These are phyloP conservation scores for Agrotis exclamationis DNA, from an alignment of 2,888 invertebrate genomes.

Conservation along the genomic window DNA sequence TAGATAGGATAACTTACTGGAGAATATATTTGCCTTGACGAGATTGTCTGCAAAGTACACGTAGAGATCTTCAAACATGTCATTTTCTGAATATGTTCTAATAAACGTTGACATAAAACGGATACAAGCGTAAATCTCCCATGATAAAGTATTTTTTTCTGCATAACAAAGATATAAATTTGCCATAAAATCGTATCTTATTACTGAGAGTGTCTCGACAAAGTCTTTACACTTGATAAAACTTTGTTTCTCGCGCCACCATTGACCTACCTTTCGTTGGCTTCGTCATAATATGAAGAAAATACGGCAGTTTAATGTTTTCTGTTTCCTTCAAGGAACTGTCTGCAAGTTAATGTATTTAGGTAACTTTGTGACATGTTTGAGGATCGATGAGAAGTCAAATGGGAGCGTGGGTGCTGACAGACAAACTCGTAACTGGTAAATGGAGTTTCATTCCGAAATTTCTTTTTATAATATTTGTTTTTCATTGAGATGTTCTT, in stretches of 20 bases:
- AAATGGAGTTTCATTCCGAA: not conserved
- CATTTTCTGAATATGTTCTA: slow-evolving; percentile 51
- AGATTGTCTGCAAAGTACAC: slow-evolving; percentile 42
- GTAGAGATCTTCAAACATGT: slow-evolving; percentile 37
- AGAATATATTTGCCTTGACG: slow-evolving; percentile 14
- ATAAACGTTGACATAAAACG: slow-evolving; percentile 61
- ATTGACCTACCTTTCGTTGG: slow-evolving; percentile 55
- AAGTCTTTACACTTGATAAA: slow-evolving; percentile 80
- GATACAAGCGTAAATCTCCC: slow-evolving; percentile 50
- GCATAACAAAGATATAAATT: slow-evolving; percentile 77
- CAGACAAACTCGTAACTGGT: not conserved
- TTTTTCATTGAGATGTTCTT: slow-evolving; percentile 14
- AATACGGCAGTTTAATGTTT: slow-evolving; percentile 58
- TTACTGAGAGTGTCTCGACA: slow-evolving; percentile 72
- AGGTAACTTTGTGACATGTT: slow-evolving; percentile 30
- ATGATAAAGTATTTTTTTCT: slow-evolving; percentile 68
- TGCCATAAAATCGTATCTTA: slow-evolving; percentile 77
- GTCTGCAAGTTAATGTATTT: slow-evolving; percentile 57
- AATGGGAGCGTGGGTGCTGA: slow-evolving; percentile 20
- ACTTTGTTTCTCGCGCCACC: slow-evolving; percentile 71
- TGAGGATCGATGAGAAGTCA: slow-evolving; percentile 12
- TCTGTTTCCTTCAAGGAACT: slow-evolving; percentile 60
- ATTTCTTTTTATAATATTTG: slow-evolving; percentile 11
- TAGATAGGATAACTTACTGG: slow-evolving; percentile 43
- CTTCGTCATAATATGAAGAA: slow-evolving; percentile 51